Evolutionary conservation across 2,888 invertebrate genomes (phyloP), one percentile per base, ranked within the genome.

Genomic region (Chalcis sispes): DNA sequence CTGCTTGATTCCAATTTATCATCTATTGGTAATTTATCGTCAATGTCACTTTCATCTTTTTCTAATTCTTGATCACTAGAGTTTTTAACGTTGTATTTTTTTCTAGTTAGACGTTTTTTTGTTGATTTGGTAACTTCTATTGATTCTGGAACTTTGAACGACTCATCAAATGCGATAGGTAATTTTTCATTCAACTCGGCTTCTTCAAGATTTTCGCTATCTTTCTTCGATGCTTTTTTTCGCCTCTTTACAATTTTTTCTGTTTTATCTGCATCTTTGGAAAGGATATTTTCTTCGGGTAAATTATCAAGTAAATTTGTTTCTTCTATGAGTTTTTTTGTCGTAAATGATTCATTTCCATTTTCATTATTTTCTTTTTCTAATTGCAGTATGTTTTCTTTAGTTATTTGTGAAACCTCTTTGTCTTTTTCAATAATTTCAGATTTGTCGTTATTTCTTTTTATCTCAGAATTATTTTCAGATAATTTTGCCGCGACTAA

Each of bases 111-210:
- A 5, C 84, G 78, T 70, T 83, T 85, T 54, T 82, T 85, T 2
- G 79, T 77, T 7, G 74, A 77, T 32, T 81, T 82, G 13, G 79
- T 7, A 25, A 81, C 50, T 29, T 85, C 83, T 0, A 79, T 81
- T 3, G 76, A 69, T 64, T 85, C 82, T 0, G 86, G 86, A 61
- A 85, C 54, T 75, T 86, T 86, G 42, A 85, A 85, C 0, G 79
- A 80, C 18, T 85, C 84, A 7, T 72, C 62, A 10, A 18, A 5
- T 10, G 7, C 18, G 18, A 18, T 20, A 2, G 64, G 18, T 36
- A n/a, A 25, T 54, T 32, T 25, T 15, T 66, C 42, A 52, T 7
- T 61, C 25, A 25, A 20, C 56, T 69, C 70, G 4, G 54, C n/a
- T 36, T 46, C 15, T 20, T 66, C 13, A n/a, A 46, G n/a, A 46